Conservation (phyloP, 53 echinoderm and acorn worm species). For the Holothuria scabra region DNA sequence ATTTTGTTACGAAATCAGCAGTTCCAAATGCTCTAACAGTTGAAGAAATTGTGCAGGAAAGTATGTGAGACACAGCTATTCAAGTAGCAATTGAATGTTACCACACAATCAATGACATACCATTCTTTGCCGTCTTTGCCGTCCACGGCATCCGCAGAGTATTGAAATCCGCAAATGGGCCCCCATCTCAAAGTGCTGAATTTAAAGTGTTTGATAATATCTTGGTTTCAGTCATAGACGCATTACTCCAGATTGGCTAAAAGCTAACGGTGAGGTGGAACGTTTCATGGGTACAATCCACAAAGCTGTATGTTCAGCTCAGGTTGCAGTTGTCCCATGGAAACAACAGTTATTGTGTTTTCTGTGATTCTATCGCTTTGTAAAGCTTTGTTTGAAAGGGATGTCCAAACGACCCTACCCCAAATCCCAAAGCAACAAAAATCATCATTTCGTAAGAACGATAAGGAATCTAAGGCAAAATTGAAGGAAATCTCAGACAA, state of each 20-base stretch:
- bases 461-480: background rate
- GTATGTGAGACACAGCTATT: background rate
- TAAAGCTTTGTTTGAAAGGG: constrained; percentile 6
- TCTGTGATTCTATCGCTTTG: background rate
- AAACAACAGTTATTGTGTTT: constrained; percentile 13
- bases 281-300: background rate
- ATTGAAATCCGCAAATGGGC: background rate
- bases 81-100: background rate
- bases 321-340: background rate
- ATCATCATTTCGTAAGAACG: background rate
- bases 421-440: background rate
- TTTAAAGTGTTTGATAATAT: background rate
- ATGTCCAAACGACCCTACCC: background rate
- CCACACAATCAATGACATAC: background rate
- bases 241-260: background rate
- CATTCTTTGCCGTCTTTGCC: background rate
- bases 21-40: background rate
- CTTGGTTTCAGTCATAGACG: background rate
- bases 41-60: constrained; percentile 3
- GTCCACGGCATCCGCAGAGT: background rate
- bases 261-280: background rate
- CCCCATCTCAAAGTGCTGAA: background rate
- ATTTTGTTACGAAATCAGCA: too few relatives aligned
- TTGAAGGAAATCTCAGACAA: background rate
- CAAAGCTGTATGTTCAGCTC: background rate